Percentiles rank a stretch among this genome's conserved stretches.
phyloP scores from a whole-genome alignment of 2,888 invertebrate species.

The Megaustenia siamemsis region DNA sequence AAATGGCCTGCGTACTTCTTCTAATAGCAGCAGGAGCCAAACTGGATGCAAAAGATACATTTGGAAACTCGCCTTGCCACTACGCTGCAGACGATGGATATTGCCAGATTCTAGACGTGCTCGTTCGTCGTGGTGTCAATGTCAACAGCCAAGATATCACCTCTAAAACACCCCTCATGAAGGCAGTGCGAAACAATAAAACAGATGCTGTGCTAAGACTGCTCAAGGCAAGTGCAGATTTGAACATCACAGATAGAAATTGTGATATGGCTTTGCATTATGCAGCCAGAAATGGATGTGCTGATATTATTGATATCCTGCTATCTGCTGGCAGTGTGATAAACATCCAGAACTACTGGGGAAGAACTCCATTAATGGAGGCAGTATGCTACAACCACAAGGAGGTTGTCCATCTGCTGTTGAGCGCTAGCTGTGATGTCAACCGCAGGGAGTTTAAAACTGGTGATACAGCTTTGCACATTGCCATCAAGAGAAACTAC shows the following conservation, averaged over 20 bases:
- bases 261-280: constrained; percentile 79
- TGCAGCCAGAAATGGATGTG: constrained; percentile 78
- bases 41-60: constrained; percentile 78
- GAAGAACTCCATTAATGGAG: constrained; percentile 79
- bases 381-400: constrained; percentile 80
- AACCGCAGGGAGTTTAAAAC: constrained; percentile 79
- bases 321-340: constrained; percentile 77
- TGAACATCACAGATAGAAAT: constrained; percentile 79
- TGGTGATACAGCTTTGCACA: constrained; percentile 79
- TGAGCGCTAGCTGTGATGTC: constrained; percentile 76
- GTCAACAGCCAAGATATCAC: constrained; percentile 79
- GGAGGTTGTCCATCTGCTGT: constrained; percentile 76
- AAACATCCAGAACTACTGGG: constrained; percentile 80
- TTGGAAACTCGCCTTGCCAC: constrained; percentile 79
- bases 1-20: constrained; percentile 79
- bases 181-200: constrained; percentile 79
- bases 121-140: constrained; percentile 76
- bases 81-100: constrained; percentile 80
- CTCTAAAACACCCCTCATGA: constrained; percentile 80
- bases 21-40: constrained; percentile 78
- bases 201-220: constrained; percentile 77
- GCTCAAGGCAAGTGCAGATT: constrained; percentile 73
- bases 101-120: constrained; percentile 77
- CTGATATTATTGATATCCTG: constrained; percentile 76
- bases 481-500: constrained; percentile 79